Percentiles rank a stretch among this genome's conserved stretches.
Evolutionary conservation across 2,113 vertebrate species (phyloP).

Genomic region (Rhabdornis inornatus): DNA sequence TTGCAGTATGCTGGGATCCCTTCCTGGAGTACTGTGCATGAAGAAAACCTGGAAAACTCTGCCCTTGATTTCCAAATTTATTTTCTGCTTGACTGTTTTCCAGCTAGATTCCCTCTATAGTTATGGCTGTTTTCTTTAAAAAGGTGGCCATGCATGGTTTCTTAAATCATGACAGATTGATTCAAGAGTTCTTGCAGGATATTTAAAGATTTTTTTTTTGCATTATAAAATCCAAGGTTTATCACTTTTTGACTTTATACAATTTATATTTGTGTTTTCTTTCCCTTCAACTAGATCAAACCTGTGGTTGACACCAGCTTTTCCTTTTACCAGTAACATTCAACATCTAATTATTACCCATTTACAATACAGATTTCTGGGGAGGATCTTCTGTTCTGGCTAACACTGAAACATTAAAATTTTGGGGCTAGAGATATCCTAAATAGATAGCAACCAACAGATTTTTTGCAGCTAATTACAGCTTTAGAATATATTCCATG

Average conservation of each 20-base stretch:
- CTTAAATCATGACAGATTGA: background rate
- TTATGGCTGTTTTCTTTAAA: background rate
- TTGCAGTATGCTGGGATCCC: background rate
- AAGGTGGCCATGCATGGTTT: rapidly evolving
- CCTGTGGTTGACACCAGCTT: background rate
- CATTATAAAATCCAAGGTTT: background rate
- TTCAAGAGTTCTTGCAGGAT: background rate
- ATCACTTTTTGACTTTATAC: background rate
- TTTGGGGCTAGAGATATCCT: background rate
- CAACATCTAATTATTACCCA: background rate
- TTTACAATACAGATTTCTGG: background rate
- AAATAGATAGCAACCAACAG: background rate
- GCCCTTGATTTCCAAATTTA: background rate
- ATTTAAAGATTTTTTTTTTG: background rate
- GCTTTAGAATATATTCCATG: background rate
- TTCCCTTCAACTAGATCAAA: background rate
- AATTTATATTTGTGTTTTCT: background rate
- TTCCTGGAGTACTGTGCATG: background rate
- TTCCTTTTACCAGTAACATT: background rate
- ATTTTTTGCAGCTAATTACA: background rate
- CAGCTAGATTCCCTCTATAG: background rate
- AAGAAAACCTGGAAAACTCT: background rate
- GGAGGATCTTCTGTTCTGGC: background rate
- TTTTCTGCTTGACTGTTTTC: background rate
- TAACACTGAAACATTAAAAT: background rate